Conservation (phyloP, 2,888 invertebrate genomes). For the Lamellibrachia columna region DNA sequence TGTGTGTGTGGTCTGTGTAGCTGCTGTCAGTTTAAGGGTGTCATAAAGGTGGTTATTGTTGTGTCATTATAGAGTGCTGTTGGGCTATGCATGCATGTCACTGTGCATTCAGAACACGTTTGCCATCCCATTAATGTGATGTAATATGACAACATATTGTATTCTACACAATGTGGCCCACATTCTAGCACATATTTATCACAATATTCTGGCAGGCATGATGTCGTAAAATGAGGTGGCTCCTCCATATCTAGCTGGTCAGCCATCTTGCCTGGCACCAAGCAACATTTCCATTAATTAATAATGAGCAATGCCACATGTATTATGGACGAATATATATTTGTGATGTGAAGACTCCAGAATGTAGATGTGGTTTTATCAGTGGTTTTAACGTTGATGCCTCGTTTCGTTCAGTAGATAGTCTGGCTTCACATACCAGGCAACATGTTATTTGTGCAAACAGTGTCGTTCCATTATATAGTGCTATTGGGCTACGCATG, state of each 20-base stretch:
- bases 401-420: conserved; percentile 13
- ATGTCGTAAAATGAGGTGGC: conserved; percentile 21
- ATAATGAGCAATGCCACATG: conserved; percentile 16
- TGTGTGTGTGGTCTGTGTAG: neutral
- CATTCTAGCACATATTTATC: conserved; percentile 23
- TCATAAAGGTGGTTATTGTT: neutral
- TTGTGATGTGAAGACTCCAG: conserved; percentile 23
- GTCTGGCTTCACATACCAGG: conserved; percentile 1
- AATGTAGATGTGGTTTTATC: conserved; percentile 17
- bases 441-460: conserved; percentile 19
- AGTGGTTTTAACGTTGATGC: conserved; percentile 20
- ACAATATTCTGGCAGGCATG: neutral
- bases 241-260: conserved; percentile 18
- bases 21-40: conserved; percentile 19
- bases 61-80: neutral
- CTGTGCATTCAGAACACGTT: neutral
- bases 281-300: neutral
- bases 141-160: conserved; percentile 23
- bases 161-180: conserved; percentile 22
- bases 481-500: neutral
- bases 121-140: conserved; percentile 22
- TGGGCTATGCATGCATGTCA: neutral
- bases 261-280: conserved; percentile 1
- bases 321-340: conserved; percentile 21
- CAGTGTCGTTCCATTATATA: neutral